Percentiles rank a stretch among this genome's conserved stretches.
Conservation (phyloP, 2,888 invertebrate genomes). For the Norana najaformis region DNA sequence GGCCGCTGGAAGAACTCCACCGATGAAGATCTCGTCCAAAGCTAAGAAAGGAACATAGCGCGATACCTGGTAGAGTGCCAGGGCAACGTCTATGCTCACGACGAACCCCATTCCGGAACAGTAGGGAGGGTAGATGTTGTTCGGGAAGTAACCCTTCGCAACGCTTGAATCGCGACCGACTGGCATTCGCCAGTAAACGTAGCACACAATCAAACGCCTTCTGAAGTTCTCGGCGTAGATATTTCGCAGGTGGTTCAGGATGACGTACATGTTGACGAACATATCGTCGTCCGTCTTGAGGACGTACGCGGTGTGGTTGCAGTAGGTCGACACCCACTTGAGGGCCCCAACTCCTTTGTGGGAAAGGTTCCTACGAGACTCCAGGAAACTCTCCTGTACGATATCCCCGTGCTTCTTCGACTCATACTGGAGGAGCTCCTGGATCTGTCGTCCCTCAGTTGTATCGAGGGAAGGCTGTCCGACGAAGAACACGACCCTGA, state of each 20-base stretch:
- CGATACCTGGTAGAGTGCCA: conserved; percentile 43
- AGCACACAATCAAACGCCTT: not conserved
- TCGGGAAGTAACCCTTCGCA: conserved; percentile 43
- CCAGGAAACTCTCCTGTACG: conserved; percentile 61
- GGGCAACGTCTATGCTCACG: conserved; percentile 42
- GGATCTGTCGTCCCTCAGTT: conserved; percentile 36
- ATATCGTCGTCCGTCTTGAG: conserved; percentile 65
- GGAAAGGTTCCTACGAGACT: conserved; percentile 63
- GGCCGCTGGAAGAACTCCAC: conserved; percentile 46
- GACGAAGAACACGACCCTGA: conserved; percentile 54
- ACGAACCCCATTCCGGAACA: conserved; percentile 49
- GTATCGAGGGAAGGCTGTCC: conserved; percentile 15
- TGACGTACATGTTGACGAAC: conserved; percentile 64
- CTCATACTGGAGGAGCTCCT: conserved; percentile 53
- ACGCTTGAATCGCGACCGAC: conserved; percentile 19
- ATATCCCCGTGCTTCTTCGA: conserved; percentile 55
- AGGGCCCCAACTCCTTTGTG: conserved; percentile 63
- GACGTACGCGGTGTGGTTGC: conserved; percentile 57
- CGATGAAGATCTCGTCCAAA: conserved; percentile 51
- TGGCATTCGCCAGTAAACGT: not conserved
- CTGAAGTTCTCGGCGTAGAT: conserved; percentile 3
- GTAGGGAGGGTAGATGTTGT: conserved; percentile 47
- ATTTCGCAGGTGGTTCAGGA: conserved; percentile 47
- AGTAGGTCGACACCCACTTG: conserved; percentile 61
- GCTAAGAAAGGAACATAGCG: conserved; percentile 44